Base-by-base conservation (phyloP, 53 echinoderm and acorn worm genomes). In the Crossaster papposus region DNA sequence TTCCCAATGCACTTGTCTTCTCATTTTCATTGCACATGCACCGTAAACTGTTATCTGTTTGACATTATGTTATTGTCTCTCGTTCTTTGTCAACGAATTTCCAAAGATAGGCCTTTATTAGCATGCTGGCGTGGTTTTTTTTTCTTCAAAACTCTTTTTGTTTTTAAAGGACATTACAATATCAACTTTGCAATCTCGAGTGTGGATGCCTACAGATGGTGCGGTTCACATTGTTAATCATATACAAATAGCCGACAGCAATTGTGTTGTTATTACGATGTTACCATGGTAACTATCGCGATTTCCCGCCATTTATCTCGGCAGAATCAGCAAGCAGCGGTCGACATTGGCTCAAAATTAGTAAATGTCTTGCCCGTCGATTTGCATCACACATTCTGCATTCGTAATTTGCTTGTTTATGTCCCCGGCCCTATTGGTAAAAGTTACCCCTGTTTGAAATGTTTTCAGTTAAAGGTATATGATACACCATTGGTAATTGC, bases 261-360 rank as follows among this genome's bases (percentile, higher is more conserved):
- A 68, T 12, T 28, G 68, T 26, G n/a, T 20, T 14, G 75, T 74
- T 36, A 14, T 74, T 10, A 14, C 3, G 34, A 74, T 17, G 22
- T 74, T 18, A 33, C 34, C 75, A 74, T 74, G 75, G 34, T 35
- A 74, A 74, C 75, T 35, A 74, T 74, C 75, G 30, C 36, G 17
- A 3, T 74, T 74, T 74, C 75, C 36, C 75, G 36, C 75, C 75
- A 74, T 74, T 8, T 30, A 74, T 74, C 75, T 74, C 31, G 36
- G 11, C 36, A 14, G 36, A 33, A 13, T 74, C 75, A 35, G 75
- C 75, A 74, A 33, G 22, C 75, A 36, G 75, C 36, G 22, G 75
- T 5, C 75, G 75, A 22, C 36, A 35, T 35, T 36, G 34, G 75
- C 22, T 12, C 34, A 74, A 17, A 11, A 68, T 68, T 68, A 26